Percentiles rank a stretch among this genome's conserved stretches.
These are phyloP conservation scores for Rhodeus uyekii DNA, from an alignment of 2,797 vertebrate genomes.

Conservation along the genomic window DNA sequence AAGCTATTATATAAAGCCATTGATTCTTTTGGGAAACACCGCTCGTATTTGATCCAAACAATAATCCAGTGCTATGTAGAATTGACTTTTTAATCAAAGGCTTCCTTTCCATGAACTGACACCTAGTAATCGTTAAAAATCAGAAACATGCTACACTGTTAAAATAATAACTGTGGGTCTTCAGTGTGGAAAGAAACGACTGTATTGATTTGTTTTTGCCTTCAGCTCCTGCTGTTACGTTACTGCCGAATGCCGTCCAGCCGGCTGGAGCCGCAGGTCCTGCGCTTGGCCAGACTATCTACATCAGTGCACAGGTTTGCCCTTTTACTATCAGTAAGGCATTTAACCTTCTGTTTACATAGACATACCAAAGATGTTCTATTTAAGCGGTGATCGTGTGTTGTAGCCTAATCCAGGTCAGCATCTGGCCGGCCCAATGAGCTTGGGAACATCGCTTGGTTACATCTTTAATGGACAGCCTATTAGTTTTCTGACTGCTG, in stretches of 20 bases:
- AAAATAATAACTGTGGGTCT: background rate
- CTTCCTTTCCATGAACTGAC: background rate
- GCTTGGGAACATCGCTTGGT: slow-evolving; percentile 71
- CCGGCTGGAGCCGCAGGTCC: slow-evolving; percentile 60
- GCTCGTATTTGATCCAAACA: slow-evolving; percentile 5
- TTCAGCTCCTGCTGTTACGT: slow-evolving; percentile 31
- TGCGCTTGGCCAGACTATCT: slow-evolving; percentile 78
- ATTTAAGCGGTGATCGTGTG: background rate
- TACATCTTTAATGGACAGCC: slow-evolving; percentile 83
- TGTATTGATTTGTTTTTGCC: background rate
- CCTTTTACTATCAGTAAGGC: background rate
- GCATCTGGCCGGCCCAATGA: slow-evolving; percentile 70
- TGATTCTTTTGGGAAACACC: too few relatives aligned
- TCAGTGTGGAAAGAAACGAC: background rate
- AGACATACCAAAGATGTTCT: background rate
- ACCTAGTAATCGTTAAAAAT: background rate
- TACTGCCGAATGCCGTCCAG: slow-evolving; percentile 74
- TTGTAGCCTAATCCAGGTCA: slow-evolving; percentile 75
- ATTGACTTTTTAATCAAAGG: background rate
- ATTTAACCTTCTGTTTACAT: background rate
- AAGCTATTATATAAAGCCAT: too few relatives aligned
- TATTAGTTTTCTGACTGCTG: slow-evolving; percentile 80
- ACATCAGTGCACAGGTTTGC: slow-evolving; percentile 79
- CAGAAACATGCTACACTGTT: background rate
- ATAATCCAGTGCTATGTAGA: background rate